These are phyloP conservation scores for Girardia tigrina DNA, from an alignment of 2,888 invertebrate genomes.

Conservation along the genomic window DNA sequence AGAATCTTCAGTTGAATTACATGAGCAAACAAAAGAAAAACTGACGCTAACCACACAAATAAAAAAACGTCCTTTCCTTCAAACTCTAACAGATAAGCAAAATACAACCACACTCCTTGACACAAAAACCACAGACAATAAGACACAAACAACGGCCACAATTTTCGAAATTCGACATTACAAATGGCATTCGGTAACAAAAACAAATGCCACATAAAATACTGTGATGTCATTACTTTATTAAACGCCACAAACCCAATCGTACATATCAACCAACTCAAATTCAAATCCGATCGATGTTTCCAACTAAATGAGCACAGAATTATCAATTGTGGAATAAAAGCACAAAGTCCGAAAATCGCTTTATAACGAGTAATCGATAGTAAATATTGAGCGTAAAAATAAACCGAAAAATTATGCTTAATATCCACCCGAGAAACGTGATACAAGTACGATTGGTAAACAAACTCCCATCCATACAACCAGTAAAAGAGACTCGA, in stretches of 20 bases:
- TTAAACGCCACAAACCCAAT: slow-evolving; percentile 80
- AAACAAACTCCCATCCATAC: slow-evolving; percentile 73
- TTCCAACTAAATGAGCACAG: slow-evolving; percentile 41
- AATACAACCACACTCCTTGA: slow-evolving; percentile 69
- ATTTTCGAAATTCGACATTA: slow-evolving; percentile 39
- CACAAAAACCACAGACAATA: slow-evolving; percentile 51
- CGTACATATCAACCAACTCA: slow-evolving; percentile 69
- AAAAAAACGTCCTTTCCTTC: slow-evolving; percentile 67
- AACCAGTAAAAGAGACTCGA: slow-evolving; percentile 53
- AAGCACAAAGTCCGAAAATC: slow-evolving; percentile 56
- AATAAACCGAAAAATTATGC: slow-evolving; percentile 90
- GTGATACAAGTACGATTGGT: slow-evolving; percentile 83
- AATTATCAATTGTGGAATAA: slow-evolving; percentile 60
- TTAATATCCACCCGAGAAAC: slow-evolving; percentile 68
- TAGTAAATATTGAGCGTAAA: slow-evolving; percentile 74
- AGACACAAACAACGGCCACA: background rate
- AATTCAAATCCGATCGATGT: slow-evolving; percentile 58
- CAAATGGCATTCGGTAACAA: slow-evolving; percentile 59
- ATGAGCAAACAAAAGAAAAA: slow-evolving; percentile 61
- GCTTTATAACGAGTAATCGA: slow-evolving; percentile 42
- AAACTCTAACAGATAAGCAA: slow-evolving; percentile 83
- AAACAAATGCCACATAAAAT: slow-evolving; percentile 73
- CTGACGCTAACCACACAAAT: slow-evolving; percentile 68
- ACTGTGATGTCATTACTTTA: slow-evolving; percentile 74
- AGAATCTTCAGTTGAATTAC: background rate